Evolutionary conservation across 2,113 vertebrate species (phyloP).

Genomic region (Corythoichthys intestinalis): DNA sequence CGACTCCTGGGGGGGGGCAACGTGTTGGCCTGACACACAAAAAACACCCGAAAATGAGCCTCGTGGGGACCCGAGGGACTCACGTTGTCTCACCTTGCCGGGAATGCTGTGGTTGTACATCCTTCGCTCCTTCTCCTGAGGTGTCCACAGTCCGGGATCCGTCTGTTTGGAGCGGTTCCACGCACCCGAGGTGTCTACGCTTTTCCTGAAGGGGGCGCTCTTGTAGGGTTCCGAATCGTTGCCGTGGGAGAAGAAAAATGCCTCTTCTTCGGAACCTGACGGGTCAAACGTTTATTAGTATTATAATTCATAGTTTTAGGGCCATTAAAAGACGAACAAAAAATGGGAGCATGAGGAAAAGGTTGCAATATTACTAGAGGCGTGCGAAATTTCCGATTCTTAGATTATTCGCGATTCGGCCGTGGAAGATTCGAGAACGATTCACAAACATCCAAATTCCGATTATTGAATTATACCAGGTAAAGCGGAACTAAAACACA

Average conservation of each 20-base stretch:
- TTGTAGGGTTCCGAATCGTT: conserved; percentile 58
- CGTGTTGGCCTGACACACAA: conserved; percentile 41
- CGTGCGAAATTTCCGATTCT: no score
- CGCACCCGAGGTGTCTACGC: conserved; percentile 13
- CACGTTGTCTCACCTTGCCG: conserved; percentile 25
- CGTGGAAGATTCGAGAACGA: no score
- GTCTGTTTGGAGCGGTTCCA: conserved; percentile 72
- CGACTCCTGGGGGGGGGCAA: conserved; percentile 33
- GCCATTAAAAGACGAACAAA: no score
- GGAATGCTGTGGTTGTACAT: conserved; percentile 40
- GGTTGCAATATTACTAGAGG: no score
- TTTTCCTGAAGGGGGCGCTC: conserved; percentile 5
- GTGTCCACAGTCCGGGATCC: conserved; percentile 61
- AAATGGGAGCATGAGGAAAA: no score
- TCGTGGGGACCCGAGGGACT: background rate
- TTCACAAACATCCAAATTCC: no score
- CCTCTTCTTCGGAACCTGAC: conserved; percentile 74
- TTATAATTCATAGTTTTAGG: no score
- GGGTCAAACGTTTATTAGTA: background rate
- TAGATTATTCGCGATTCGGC: no score
- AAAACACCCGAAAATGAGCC: background rate
- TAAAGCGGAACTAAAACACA: no score
- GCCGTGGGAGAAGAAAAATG: conserved; percentile 69
- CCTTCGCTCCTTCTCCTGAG: conserved; percentile 52
- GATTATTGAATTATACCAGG: no score